Conservation (phyloP, 2,888 invertebrate genomes). For the Andrena hattorfiana region DNA sequence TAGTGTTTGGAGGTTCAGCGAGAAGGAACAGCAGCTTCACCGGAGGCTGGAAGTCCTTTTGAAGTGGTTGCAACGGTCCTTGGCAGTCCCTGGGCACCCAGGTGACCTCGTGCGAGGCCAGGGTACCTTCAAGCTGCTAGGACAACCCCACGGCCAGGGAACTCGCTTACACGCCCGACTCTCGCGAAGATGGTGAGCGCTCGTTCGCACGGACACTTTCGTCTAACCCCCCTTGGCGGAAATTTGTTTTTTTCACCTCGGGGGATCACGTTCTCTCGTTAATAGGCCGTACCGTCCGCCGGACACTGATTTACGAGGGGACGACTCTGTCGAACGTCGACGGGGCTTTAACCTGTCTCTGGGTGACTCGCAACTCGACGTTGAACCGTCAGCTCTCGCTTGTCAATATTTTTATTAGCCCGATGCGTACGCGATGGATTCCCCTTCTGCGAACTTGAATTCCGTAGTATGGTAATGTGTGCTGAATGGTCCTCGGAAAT, state of each 20-base stretch:
- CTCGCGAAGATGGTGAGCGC: conserved; percentile 80
- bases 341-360: conserved; percentile 26
- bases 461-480: background rate
- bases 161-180: conserved; percentile 74
- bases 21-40: conserved; percentile 77
- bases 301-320: background rate
- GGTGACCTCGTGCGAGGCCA: conserved; percentile 78
- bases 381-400: conserved; percentile 28
- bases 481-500: background rate
- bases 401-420: conserved; percentile 63
- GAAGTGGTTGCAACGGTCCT: conserved; percentile 77
- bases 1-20: conserved; percentile 79
- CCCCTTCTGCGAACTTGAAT: background rate
- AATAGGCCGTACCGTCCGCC: background rate
- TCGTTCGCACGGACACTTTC: conserved; percentile 46
- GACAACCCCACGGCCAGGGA: conserved; percentile 67
- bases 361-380: conserved; percentile 17
- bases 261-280: background rate
- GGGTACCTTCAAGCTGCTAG: conserved; percentile 71
- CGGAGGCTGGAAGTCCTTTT: conserved; percentile 80
- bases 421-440: background rate
- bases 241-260: conserved; percentile 27
- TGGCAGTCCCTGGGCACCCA: conserved; percentile 80
- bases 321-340: background rate
- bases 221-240: conserved; percentile 53